Evolutionary conservation across 2,888 invertebrate genomes (phyloP).

Genomic region (Latrodectus hesperus): DNA sequence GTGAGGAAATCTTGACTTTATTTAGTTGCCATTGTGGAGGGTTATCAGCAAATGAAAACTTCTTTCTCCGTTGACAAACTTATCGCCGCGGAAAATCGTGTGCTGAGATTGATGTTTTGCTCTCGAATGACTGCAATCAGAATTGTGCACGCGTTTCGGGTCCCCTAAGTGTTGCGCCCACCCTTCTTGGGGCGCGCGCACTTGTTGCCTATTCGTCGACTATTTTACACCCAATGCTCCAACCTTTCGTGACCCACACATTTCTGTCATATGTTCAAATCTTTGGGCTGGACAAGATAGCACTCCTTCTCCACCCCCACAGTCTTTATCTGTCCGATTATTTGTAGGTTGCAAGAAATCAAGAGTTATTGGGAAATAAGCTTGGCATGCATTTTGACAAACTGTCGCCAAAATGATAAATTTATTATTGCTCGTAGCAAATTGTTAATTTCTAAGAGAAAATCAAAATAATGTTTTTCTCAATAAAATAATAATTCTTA

Average conservation of each 20-base stretch:
- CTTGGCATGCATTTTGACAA: conserved; percentile 4
- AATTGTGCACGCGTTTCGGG: conserved; percentile 14
- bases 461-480: neutral
- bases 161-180: neutral
- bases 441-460: neutral
- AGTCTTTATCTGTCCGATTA: neutral
- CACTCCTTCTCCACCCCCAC: neutral
- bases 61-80: too few species aligned
- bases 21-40: too few species aligned
- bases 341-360: conserved; percentile 43
- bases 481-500: too few species aligned
- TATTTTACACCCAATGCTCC: conserved; percentile 49
- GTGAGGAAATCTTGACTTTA: too few species aligned
- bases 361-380: neutral
- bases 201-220: conserved; percentile 58
- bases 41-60: too few species aligned
- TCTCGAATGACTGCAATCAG: conserved; percentile 7
- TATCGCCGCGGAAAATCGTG: too few species aligned
- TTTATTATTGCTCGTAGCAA: neutral
- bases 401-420: conserved; percentile 1
- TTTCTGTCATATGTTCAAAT: conserved; percentile 21
- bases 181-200: conserved; percentile 47
- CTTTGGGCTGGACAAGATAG: conserved; percentile 24
- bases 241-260: conserved; percentile 57
- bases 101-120: too few species aligned